A percentile compares a stretch with the other conserved stretches of the same genome.
These are phyloP conservation scores for Ginglymostoma cirratum DNA, from an alignment of 2,113 vertebrate species.

Conservation along the genomic window DNA sequence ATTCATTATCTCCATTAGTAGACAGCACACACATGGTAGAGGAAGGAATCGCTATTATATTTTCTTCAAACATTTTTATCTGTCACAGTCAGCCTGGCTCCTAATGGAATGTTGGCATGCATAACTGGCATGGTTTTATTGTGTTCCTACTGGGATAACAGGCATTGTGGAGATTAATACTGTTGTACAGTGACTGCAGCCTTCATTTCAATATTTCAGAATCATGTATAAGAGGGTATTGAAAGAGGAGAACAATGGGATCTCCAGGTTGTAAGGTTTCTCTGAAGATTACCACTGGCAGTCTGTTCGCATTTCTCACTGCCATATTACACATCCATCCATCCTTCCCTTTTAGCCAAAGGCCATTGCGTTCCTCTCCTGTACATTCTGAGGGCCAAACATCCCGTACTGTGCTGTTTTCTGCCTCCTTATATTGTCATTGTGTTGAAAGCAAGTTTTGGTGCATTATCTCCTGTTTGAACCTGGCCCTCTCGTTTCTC, in stretches of 20 bases:
- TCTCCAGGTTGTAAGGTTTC: not conserved
- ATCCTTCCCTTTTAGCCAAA: not conserved
- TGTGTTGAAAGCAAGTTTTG: not conserved
- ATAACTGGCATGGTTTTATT: not conserved
- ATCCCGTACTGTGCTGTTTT: not conserved
- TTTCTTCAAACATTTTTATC: conserved; percentile 9
- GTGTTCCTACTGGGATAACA: not conserved
- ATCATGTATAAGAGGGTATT: not conserved
- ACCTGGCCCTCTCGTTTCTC: not conserved
- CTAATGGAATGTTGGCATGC: not conserved
- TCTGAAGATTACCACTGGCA: not conserved
- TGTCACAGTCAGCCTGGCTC: not conserved
- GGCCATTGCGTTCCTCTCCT: not conserved
- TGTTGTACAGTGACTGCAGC: not conserved
- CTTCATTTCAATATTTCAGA: not conserved
- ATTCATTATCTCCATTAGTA: not conserved
- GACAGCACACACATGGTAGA: not conserved
- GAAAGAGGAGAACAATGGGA: not conserved
- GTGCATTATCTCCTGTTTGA: not conserved
- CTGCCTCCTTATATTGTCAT: not conserved
- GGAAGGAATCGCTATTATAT: not conserved
- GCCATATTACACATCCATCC: not conserved
- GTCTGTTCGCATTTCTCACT: not conserved
- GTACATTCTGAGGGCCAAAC: not conserved
- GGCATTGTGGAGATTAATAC: not conserved